Evolutionary conservation across 2,797 vertebrate genomes (phyloP), one percentile per base, ranked within the genome.

Genomic region (Ctenopoma multispine): DNA sequence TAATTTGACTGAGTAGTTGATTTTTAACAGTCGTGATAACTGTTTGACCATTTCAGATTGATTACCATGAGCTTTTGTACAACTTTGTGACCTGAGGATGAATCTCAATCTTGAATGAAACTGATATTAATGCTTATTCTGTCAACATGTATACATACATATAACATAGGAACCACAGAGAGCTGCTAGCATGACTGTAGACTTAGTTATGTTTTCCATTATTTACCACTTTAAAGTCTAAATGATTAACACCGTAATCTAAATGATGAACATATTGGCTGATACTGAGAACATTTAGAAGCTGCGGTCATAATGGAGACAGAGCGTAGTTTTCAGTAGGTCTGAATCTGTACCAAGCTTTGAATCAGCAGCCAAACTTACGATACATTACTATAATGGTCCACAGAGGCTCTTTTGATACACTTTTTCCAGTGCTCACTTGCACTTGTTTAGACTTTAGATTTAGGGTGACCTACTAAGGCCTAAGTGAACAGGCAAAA

Each of bases 381-480:
- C n/a, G 36, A 60, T 14, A 24, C n/a, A 24, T 31, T 24, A 9
- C 17, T 48, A 7, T 17, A 38, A 1, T 46, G 3, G 6, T 18
- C 4, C 0, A 1, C 17, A 27, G 21, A 18, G 17, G 3, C 13
- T 29, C 2, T 46, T 62, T 29, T 1, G 38, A 3, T 24, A 9
- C 41, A 2, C 17, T 13, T 36, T 17, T 2, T 8, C 23, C 49
- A 38, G 23, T 34, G 23, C 24, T 67, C 12, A 24, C 9, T 61
- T 27, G 17, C 27, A 21, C 0, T 31, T 14, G 21, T 70, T 56
- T 23, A n/a, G 44, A 24, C 15, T 24, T 36, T 14, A 2, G 44
- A 6, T 46, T 47, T 13, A 4, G 64, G 36, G 58, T 74, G 64
- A 72, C 71, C 77, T 9, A 8, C 24, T 60, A 38, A n/a, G n/a